These are phyloP conservation scores for Squalus acanthias DNA, from an alignment of 2,797 vertebrate genomes.

Conservation along the genomic window DNA sequence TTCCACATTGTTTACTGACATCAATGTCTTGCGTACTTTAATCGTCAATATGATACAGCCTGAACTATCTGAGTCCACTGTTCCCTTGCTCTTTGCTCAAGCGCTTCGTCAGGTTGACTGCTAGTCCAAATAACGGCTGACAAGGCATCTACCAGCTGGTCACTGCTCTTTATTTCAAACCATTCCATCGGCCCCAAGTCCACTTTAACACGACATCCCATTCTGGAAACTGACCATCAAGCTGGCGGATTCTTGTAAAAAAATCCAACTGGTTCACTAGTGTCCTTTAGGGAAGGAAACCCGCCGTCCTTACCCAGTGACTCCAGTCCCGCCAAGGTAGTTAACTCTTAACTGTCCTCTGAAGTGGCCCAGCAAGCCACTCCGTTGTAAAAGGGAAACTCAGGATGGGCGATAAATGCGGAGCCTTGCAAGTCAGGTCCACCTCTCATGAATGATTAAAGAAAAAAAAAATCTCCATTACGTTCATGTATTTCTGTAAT, in stretches of 20 bases:
- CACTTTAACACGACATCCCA: neutral
- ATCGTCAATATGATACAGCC: neutral
- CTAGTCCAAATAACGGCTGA: neutral
- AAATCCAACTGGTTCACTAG: neutral
- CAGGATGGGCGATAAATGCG: neutral
- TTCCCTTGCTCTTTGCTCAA: neutral
- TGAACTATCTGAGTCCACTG: neutral
- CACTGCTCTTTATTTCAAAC: constrained; percentile 2
- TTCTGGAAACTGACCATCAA: neutral
- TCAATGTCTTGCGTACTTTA: neutral
- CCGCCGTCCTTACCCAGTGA: neutral
- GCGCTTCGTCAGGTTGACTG: neutral
- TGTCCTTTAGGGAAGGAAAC: neutral
- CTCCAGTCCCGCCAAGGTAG: neutral
- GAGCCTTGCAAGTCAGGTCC: neutral
- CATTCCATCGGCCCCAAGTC: neutral
- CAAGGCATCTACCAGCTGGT: neutral
- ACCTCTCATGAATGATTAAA: neutral
- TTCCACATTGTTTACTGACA: constrained; percentile 16
- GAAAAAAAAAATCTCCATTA: neutral
- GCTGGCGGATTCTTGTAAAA: neutral
- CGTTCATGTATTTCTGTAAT: neutral
- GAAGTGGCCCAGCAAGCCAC: neutral
- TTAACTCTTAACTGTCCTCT: neutral
- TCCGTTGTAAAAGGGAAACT: neutral